Evolutionary conservation across 2,888 invertebrate species (phyloP), one percentile per base, ranked within the genome.

Genomic region (Erpobdella octoculata): DNA sequence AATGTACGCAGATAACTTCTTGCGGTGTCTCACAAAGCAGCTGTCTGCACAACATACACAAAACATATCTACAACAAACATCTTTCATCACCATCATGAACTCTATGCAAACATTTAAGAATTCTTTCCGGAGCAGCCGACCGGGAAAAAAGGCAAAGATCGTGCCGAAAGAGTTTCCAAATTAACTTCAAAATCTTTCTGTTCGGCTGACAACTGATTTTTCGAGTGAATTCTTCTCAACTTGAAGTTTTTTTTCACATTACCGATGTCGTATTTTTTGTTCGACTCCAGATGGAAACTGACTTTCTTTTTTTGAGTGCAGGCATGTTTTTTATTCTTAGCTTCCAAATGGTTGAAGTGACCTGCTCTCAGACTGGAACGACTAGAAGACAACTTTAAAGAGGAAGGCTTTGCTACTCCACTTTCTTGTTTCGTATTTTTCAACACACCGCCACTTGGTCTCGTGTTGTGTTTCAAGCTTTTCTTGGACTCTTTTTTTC

Each of bases 241-340:
- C 53, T n/a, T 53, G 53, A 5, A 53, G 53, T 25, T 25, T 53
- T 53, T 28, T 5, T 53, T 53, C 21, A 6, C 28, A 28, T 53
- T n/a, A n/a, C n/a, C n/a, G n/a, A n/a, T 53, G 21, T 28, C 28
- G n/a, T 28, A 53, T 4, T 21, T 25, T 25, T 53, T 53, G 8
- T 25, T 53, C 18, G 53, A 28, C 53, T 53, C 53, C 53, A 53
- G 53, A 53, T 53, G 53, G 28, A 53, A 53, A 28, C 53, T 53
- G 18, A 53, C 53, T 28, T 53, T 53, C 28, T 53, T 53, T 28
- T 53, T 53, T 6, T 21, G 53, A 53, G 53, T 53, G 53, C 21
- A 8, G n/a, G n/a, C n/a, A n/a, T n/a, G n/a, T n/a, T n/a, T n/a
- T 28, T 53, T 53, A 8, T 53, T 53, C 53, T 53, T 53, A 28